Percentiles rank a stretch among this genome's conserved stretches.
Conservation (phyloP, 2,113 vertebrate species). For the Cyphomyrus plagiostoma region DNA sequence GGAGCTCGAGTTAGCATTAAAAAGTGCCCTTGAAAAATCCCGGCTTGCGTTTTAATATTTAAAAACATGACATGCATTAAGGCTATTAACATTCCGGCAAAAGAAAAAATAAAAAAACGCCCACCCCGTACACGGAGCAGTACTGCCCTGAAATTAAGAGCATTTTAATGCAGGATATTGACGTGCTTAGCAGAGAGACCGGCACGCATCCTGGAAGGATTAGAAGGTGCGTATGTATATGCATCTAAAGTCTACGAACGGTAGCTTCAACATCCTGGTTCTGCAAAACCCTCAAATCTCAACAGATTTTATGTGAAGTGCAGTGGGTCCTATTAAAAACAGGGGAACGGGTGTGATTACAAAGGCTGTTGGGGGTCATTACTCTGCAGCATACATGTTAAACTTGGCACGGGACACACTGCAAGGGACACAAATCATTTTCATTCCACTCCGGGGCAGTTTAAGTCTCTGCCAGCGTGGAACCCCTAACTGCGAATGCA, state of each 20-base stretch:
- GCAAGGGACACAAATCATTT: background rate
- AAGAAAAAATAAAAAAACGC: constrained; percentile 20
- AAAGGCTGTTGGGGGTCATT: background rate
- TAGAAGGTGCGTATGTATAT: background rate
- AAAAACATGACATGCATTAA: constrained; percentile 32
- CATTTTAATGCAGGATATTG: constrained; percentile 14
- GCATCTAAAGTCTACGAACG: background rate
- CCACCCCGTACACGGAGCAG: constrained; percentile 10
- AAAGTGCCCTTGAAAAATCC: constrained; percentile 24
- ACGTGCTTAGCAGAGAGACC: background rate
- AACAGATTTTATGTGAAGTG: background rate
- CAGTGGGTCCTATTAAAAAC: background rate
- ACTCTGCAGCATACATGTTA: background rate
- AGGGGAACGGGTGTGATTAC: background rate
- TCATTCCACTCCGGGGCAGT: background rate
- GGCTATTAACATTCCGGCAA: constrained; percentile 33
- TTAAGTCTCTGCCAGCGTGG: constrained; percentile 34
- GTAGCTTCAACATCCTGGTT: background rate
- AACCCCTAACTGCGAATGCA: constrained; percentile 56
- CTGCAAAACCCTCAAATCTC: background rate
- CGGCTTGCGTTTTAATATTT: constrained; percentile 16
- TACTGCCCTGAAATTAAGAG: constrained; percentile 6
- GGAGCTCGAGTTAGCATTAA: background rate
- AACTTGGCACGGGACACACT: background rate
- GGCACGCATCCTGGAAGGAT: background rate